phyloP scores from a whole-genome alignment of 2,113 vertebrate species.

The Tringa solitaria region DNA sequence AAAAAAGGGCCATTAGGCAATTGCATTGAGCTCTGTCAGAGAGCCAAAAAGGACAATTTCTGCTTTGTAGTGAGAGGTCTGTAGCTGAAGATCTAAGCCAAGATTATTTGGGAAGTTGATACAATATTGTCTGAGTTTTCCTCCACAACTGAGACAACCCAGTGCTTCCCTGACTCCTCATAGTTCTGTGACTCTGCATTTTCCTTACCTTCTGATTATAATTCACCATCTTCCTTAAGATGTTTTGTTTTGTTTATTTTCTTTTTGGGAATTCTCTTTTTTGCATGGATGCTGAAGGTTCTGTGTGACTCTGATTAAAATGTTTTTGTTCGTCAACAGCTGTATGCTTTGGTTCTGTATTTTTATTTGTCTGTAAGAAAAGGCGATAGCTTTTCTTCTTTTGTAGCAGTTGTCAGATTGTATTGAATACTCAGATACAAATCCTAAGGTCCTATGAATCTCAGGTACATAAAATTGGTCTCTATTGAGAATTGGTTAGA shows the following conservation, averaged over 20 bases:
- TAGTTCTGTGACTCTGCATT: not conserved
- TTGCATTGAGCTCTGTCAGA: conserved; percentile 38
- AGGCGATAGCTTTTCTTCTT: not conserved
- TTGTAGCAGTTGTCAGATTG: not conserved
- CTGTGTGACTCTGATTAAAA: not conserved
- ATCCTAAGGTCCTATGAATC: not conserved
- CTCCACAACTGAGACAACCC: not conserved
- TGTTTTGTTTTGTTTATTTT: conserved; percentile 31
- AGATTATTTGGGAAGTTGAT: not conserved
- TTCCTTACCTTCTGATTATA: conserved; percentile 15
- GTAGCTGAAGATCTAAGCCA: not conserved
- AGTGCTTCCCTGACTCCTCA: not conserved
- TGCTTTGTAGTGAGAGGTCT: not conserved
- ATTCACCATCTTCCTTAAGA: conserved; percentile 29
- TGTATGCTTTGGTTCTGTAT: not conserved
- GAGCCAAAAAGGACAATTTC: not conserved
- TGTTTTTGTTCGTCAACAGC: not conserved
- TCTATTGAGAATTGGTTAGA: not conserved
- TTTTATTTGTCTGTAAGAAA: not conserved
- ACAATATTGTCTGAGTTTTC: not conserved
- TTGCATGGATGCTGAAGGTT: not conserved
- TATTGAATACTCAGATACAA: not conserved
- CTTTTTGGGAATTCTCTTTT: not conserved
- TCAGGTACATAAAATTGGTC: not conserved
- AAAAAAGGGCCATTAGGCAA: conserved; percentile 57